These are phyloP conservation scores for Drosophila dunni DNA, from an alignment of 1,140 invertebrate genomes.

Conservation along the genomic window DNA sequence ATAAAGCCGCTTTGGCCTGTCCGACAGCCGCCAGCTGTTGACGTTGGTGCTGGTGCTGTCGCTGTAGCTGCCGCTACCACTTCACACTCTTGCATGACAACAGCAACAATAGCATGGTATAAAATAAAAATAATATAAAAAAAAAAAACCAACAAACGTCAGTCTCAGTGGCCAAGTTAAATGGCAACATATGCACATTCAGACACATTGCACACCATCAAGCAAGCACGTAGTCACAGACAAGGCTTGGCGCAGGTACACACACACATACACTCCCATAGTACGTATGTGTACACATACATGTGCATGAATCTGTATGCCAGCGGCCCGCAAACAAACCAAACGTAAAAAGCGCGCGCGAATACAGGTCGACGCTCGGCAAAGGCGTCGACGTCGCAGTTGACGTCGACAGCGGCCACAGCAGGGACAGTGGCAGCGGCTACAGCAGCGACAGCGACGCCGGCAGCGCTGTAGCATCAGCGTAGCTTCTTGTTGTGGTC, in stretches of 20 bases:
- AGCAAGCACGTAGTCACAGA: slow-evolving; percentile 1
- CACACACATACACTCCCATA: slow-evolving; percentile 14
- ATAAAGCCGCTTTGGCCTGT: slow-evolving; percentile 71
- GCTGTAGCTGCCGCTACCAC: slow-evolving; percentile 35
- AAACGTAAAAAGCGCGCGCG: slow-evolving; percentile 80
- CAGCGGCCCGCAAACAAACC: slow-evolving; percentile 31
- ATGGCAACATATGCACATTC: slow-evolving; percentile 70
- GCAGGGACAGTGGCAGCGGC: not conserved
- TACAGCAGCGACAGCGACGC: slow-evolving; percentile 10
- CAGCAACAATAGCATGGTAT: slow-evolving; percentile 42
- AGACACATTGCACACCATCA: slow-evolving; percentile 31
- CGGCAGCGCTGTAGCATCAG: slow-evolving; percentile 14
- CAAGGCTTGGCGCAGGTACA: slow-evolving; percentile 6
- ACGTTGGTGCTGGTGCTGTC: slow-evolving; percentile 24
- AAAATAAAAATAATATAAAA: slow-evolving; percentile 18
- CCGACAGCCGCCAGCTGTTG: slow-evolving; percentile 69
- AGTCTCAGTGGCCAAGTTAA: slow-evolving; percentile 55
- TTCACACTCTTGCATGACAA: slow-evolving; percentile 56
- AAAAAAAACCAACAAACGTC: slow-evolving; percentile 36
- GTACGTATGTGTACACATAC: not conserved
- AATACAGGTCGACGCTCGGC: slow-evolving; percentile 79
- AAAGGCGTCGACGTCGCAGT: slow-evolving; percentile 33
- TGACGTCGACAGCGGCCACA: slow-evolving; percentile 17
- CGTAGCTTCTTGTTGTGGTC: slow-evolving; percentile 45
- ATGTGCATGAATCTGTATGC: slow-evolving; percentile 11